Base-by-base conservation (phyloP, 2,888 invertebrate species). In the Pseudanteris insignis region DNA sequence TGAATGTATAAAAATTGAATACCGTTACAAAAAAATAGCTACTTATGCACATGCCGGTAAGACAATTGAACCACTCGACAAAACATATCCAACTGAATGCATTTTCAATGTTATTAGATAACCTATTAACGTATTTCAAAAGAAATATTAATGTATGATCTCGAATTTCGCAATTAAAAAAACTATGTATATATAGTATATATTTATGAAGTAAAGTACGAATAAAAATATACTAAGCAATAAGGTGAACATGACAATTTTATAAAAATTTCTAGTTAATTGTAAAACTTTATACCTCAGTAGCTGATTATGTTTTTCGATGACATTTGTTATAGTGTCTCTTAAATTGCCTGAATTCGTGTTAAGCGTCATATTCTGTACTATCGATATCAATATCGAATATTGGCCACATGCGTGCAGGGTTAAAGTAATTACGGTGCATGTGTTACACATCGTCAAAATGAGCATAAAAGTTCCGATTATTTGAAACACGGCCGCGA, bases 81-180 rank as follows among this genome's bases (percentile, higher is more conserved):
- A 43, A 32, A 32, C 28, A 43, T 32, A 43, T 33, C 44, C 33
- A 44, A 10, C 15, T 13, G 15, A 44, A 44, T 11, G 33, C 11
- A 2, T 25, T 33, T 4, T 44, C 44, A 7, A 44, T 44, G n/a
- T 26, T n/a, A 18, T 25, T 3, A 2, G 44, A 24, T 1, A 44
- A 33, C 12, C 44, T 44, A 33, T 32, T 15, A 24, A 43, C 18
- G 7, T 21, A 21, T 21, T 21, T n/a, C n/a, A n/a, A n/a, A n/a
- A n/a, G n/a, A n/a, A n/a, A n/a, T n/a, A n/a, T n/a, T n/a, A n/a
- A n/a, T n/a, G n/a, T n/a, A n/a, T n/a, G n/a, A n/a, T n/a, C n/a
- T n/a, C n/a, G n/a, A n/a, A n/a, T n/a, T n/a, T n/a, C n/a, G n/a
- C n/a, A n/a, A n/a, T n/a, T n/a, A n/a, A n/a, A n/a, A n/a, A n/a